Conservation (phyloP, 1,140 invertebrate species). For the Apis mellifera region Amel_HAv3.1 CM009936.2:10770501-10771000, state of each 20-base stretch:
- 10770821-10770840: slow-evolving; percentile 31
- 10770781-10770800: not conserved
- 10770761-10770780: slow-evolving; percentile 28
- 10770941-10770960: not conserved
- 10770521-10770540: too few species aligned
- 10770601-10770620: too few species aligned
- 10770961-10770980: not conserved
- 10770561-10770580: too few species aligned
- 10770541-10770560: too few species aligned
- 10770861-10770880: slow-evolving; percentile 58
- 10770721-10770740: not conserved
- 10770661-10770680: not conserved
- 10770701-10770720: slow-evolving; percentile 24
- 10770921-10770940: slow-evolving; percentile 5
- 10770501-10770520: too few species aligned
- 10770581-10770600: too few species aligned
- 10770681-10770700: not conserved
- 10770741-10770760: slow-evolving; percentile 12
- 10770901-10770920: slow-evolving; percentile 34
- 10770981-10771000: not conserved
- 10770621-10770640: not conserved
- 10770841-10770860: slow-evolving; percentile 56
- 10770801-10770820: slow-evolving; percentile 54
- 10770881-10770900: too few species aligned
- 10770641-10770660: not conserved